A percentile compares a stretch with the other conserved stretches of the same genome.
Evolutionary conservation across 1,140 invertebrate species (phyloP).

Genomic region (Drosophila tristis): DNA sequence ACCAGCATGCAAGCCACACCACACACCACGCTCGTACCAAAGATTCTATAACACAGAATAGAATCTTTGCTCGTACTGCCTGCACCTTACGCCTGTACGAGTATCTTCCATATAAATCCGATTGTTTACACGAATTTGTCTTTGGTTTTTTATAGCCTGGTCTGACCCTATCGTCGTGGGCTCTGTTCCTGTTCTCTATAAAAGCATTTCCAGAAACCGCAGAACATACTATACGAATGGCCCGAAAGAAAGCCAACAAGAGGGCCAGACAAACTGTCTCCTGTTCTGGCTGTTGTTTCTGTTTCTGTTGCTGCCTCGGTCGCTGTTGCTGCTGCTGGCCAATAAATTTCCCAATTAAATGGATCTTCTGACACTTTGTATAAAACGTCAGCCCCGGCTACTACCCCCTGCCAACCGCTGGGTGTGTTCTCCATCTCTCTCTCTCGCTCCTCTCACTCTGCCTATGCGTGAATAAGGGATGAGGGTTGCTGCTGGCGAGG

Average conservation of each 20-base stretch:
- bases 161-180: not conserved
- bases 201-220: conserved; percentile 75
- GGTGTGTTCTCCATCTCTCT: conserved; percentile 2
- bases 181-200: conserved; percentile 15
- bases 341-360: conserved; percentile 83
- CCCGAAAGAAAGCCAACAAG: conserved; percentile 64
- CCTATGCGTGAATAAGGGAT: conserved; percentile 53
- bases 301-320: conserved; percentile 16
- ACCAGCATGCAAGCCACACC: conserved; percentile 53
- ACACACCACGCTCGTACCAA: conserved; percentile 51
- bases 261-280: conserved; percentile 76
- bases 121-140: conserved; percentile 68
- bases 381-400: conserved; percentile 55
- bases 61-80: conserved; percentile 46
- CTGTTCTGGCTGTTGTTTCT: conserved; percentile 32
- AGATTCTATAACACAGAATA: too few relatives aligned
- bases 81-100: conserved; percentile 38
- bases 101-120: conserved; percentile 28
- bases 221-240: conserved; percentile 47
- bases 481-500: conserved; percentile 68
- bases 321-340: conserved; percentile 46
- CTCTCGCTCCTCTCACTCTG: conserved; percentile 16
- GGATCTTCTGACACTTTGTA: conserved; percentile 76
- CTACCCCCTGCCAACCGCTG: conserved; percentile 55
- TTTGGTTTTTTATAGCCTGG: conserved; percentile 40